These are phyloP conservation scores for Chitala chitala DNA, from an alignment of 2,113 vertebrate genomes.

Conservation along the genomic window DNA sequence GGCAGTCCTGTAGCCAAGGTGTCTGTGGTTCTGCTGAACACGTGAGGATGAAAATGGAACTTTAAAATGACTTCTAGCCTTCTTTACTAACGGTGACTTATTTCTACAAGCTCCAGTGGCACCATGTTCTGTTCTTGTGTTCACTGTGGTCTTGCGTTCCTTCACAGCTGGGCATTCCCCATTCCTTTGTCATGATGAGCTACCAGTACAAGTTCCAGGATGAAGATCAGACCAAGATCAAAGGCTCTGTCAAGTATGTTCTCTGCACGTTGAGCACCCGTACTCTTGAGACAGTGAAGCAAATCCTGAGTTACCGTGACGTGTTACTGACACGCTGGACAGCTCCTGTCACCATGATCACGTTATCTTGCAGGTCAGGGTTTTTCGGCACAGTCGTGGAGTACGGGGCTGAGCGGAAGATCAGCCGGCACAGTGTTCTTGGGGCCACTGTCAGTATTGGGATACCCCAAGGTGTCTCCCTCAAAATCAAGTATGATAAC, in stretches of 20 bases:
- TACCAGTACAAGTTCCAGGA: conserved; percentile 98
- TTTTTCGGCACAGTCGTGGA: conserved; percentile 95
- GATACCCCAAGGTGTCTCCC: conserved; percentile 88
- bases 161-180: conserved; percentile 87
- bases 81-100: too few relatives aligned
- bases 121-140: background rate
- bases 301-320: background rate
- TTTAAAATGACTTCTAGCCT: too few relatives aligned
- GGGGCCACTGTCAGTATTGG: conserved; percentile 90
- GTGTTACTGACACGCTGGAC: background rate
- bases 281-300: background rate
- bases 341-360: background rate
- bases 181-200: conserved; percentile 91
- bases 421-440: conserved; percentile 89
- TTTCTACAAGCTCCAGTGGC: too few relatives aligned
- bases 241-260: conserved; percentile 89
- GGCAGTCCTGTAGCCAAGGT: background rate
- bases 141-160: conserved; percentile 12
- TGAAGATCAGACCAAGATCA: conserved; percentile 91
- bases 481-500: conserved; percentile 90
- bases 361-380: conserved; percentile 68
- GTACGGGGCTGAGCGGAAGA: conserved; percentile 93
- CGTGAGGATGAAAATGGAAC: background rate
- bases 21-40: background rate
- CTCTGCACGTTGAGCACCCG: background rate